phyloP scores from a whole-genome alignment of 2,888 invertebrate genomes.

The Congeria kusceri region DNA sequence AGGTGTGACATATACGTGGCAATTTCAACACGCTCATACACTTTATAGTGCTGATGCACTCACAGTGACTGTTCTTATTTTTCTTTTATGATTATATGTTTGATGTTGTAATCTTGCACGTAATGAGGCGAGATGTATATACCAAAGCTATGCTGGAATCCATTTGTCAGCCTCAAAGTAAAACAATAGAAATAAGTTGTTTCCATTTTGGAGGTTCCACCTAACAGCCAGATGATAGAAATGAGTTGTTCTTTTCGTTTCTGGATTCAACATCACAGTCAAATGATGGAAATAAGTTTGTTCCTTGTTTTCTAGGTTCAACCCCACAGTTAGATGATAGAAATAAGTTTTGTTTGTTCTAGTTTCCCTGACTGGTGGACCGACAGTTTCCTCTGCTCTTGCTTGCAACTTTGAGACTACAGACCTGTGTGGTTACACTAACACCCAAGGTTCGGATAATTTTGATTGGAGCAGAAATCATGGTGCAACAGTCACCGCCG shows the following conservation, averaged over 20 bases:
- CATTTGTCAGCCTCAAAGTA: too few relatives aligned
- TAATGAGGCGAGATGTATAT: too few relatives aligned
- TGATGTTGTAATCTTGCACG: too few relatives aligned
- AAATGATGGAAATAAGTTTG: neutral
- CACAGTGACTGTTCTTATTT: too few relatives aligned
- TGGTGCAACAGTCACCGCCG: constrained; percentile 64
- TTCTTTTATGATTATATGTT: too few relatives aligned
- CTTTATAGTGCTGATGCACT: too few relatives aligned
- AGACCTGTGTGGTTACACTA: constrained; percentile 72
- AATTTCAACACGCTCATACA: too few relatives aligned
- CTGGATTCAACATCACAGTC: neutral
- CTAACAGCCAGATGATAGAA: neutral
- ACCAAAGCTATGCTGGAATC: too few relatives aligned
- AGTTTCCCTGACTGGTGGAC: constrained; percentile 4
- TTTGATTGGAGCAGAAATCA: constrained; percentile 76
- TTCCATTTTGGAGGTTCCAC: too few relatives aligned
- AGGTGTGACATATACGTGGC: too few relatives aligned
- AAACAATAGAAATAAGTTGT: too few relatives aligned
- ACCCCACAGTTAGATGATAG: neutral
- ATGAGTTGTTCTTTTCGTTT: neutral
- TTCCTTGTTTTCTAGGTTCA: neutral
- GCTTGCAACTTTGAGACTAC: constrained; percentile 78
- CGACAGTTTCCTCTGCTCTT: constrained; percentile 25
- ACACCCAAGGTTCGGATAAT: constrained; percentile 58
- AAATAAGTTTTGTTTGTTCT: neutral